Evolutionary conservation across 2,113 vertebrate species (phyloP).

Genomic region (Nesogale talazaci): DNA sequence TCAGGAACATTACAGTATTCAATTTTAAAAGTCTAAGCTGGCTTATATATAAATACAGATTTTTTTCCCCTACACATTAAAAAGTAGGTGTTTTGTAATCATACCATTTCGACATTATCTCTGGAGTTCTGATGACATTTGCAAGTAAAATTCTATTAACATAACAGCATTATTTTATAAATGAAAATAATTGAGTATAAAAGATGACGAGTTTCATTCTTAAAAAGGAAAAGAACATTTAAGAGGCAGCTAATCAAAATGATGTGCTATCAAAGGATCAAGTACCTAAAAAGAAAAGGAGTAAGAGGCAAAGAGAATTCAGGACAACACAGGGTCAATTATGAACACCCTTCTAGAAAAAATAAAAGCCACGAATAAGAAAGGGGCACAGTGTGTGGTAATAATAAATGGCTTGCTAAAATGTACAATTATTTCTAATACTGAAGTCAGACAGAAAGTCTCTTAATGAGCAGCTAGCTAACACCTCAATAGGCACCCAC

Average conservation of each 20-base stretch:
- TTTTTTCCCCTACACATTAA: background rate
- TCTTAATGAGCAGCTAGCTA: background rate
- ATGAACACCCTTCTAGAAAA: background rate
- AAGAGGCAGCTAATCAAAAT: slow-evolving; percentile 21
- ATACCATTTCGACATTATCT: slow-evolving; percentile 18
- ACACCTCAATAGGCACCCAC: background rate
- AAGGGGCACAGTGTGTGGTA: background rate
- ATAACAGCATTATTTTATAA: slow-evolving; percentile 37
- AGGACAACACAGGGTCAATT: background rate
- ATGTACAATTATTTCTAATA: slow-evolving; percentile 39
- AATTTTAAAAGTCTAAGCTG: slow-evolving; percentile 2
- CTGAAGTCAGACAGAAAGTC: slow-evolving; percentile 11
- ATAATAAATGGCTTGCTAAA: slow-evolving; percentile 28
- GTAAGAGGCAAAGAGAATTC: background rate
- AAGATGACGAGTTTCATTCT: slow-evolving; percentile 40
- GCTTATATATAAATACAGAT: background rate
- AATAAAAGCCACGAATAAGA: background rate
- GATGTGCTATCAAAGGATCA: background rate
- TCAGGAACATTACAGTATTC: background rate
- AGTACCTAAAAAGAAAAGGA: slow-evolving; percentile 21
- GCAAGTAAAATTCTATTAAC: slow-evolving; percentile 29
- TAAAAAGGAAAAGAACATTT: slow-evolving; percentile 26
- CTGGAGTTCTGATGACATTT: background rate
- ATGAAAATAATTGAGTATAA: background rate
- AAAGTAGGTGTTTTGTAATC: slow-evolving; percentile 35